Evolutionary conservation across 2,888 invertebrate genomes (phyloP), one percentile per base, ranked within the genome.

Genomic region (Clivina fossor): DNA sequence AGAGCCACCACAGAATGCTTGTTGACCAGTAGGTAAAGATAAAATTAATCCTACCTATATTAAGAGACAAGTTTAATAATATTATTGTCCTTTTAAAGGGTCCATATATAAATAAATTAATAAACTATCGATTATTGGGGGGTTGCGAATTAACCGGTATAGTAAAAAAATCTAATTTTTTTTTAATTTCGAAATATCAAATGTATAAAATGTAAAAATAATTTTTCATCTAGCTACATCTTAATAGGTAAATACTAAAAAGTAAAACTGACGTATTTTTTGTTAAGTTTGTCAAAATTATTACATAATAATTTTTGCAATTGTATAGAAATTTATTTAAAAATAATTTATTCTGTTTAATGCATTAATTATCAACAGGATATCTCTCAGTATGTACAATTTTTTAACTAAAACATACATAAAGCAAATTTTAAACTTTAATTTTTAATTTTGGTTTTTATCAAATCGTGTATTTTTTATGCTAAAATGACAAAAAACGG

Each of bases 1-100:
- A 0, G 76, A 69, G 1, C 75, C 78, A 1, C 78, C 78, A 56
- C 78, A 78, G 68, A 78, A 78, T 0, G 76, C 77, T 24, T 46
- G 28, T 18, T 46, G 44, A 3, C 46, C 46, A 38, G 32, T 26
- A 3, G 0, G 2, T 24, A 20, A 41, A n/a, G 19, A 16, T 15
- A 46, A 16, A n/a, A 46, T 19, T 8, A 54, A 16, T 2, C 22
- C 54, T 9, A 19, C 38, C 54, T 54, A 24, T 15, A 32, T 9
- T n/a, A 35, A 53, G n/a, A n/a, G 0, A 76, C 76, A 1, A 40
- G 2, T 18, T 11, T 19, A 11, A 22, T 35, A 30, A 46, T 30
- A 46, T 46, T 32, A 16, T 11, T 8, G 7, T 33, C 33, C 11
- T 4, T 33, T 13, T 33, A 13, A 33, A 8, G 33, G 5, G 11